A percentile compares a stretch with the other conserved stretches of the same genome.
These are phyloP conservation scores for Gambusia yucatana DNA, from an alignment of 2,797 vertebrate genomes.

Conservation along the genomic window DNA sequence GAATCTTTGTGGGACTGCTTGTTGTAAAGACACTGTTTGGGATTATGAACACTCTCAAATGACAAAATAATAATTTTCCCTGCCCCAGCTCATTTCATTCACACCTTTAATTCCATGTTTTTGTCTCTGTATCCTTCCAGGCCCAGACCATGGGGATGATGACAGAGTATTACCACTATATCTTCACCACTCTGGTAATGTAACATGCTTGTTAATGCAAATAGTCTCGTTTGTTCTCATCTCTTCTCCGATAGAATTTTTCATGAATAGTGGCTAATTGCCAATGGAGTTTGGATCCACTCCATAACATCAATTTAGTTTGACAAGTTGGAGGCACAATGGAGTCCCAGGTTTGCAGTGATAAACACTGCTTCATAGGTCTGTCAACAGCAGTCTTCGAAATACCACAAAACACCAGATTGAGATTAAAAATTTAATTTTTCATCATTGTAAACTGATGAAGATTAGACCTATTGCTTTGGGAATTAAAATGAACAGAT, in stretches of 20 bases:
- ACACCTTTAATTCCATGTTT: slow-evolving; percentile 47
- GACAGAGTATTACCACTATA: slow-evolving; percentile 99
- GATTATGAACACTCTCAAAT: slow-evolving; percentile 53
- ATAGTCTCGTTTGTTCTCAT: slow-evolving; percentile 73
- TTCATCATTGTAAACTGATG: slow-evolving; percentile 14
- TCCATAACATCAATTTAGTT: slow-evolving; percentile 78
- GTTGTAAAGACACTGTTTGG: slow-evolving; percentile 31
- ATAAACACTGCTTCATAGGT: slow-evolving; percentile 67
- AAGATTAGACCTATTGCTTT: background rate
- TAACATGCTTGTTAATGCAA: slow-evolving; percentile 75
- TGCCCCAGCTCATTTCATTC: slow-evolving; percentile 23
- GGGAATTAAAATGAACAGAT: background rate
- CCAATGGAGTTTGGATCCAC: slow-evolving; percentile 71
- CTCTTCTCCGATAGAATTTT: slow-evolving; percentile 57
- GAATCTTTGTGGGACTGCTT: slow-evolving; percentile 33
- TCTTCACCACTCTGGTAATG: slow-evolving; percentile 99
- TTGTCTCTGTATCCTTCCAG: slow-evolving; percentile 73
- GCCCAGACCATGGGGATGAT: slow-evolving; percentile 99
- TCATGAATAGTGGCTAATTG: slow-evolving; percentile 81
- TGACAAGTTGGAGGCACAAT: slow-evolving; percentile 76
- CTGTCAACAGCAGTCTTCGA: slow-evolving; percentile 68
- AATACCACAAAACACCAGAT: slow-evolving; percentile 40
- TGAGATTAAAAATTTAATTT: slow-evolving; percentile 39
- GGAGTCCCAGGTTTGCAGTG: slow-evolving; percentile 59
- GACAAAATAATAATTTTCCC: slow-evolving; percentile 45